A percentile compares a stretch with the other conserved stretches of the same genome.
Conservation (phyloP, 1,140 invertebrate species). For the Drosophila athabasca region DNA sequence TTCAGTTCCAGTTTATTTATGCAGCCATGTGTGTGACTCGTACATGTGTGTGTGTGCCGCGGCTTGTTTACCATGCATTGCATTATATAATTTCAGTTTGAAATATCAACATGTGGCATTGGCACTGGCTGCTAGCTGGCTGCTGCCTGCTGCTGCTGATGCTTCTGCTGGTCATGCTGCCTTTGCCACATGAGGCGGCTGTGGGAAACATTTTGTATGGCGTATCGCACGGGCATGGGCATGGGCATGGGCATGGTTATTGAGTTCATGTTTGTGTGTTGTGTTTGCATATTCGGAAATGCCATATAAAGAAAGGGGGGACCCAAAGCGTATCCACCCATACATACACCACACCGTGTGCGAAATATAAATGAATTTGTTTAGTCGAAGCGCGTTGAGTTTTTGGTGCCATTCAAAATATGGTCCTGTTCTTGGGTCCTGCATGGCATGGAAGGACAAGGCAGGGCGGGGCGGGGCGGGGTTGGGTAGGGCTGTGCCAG, state of each 20-base stretch:
- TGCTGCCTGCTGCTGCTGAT: not conserved
- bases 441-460: slow-evolving; percentile 19
- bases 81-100: slow-evolving; percentile 76
- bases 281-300: slow-evolving; percentile 37
- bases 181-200: slow-evolving; percentile 12
- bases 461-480: slow-evolving; percentile 18
- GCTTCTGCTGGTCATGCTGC: slow-evolving; percentile 26
- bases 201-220: slow-evolving; percentile 33
- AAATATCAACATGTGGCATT: slow-evolving; percentile 74
- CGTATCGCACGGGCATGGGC: slow-evolving; percentile 37
- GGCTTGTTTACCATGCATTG: slow-evolving; percentile 69
- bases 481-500: slow-evolving; percentile 16
- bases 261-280: slow-evolving; percentile 18
- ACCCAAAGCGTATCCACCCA: slow-evolving; percentile 9
- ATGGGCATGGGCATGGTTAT: no score
- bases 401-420: slow-evolving; percentile 61
- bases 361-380: slow-evolving; percentile 73
- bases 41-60: slow-evolving; percentile 8
- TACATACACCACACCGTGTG: slow-evolving; percentile 17
- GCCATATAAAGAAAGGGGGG: slow-evolving; percentile 36
- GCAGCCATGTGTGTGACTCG: slow-evolving; percentile 36
- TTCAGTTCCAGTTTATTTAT: slow-evolving; percentile 60
- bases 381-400: slow-evolving; percentile 60
- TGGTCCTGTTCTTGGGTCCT: not conserved
- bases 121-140: slow-evolving; percentile 1